These are phyloP conservation scores for Bemisia tabaci DNA, from an alignment of 1,140 invertebrate genomes.

Conservation along the genomic window DNA sequence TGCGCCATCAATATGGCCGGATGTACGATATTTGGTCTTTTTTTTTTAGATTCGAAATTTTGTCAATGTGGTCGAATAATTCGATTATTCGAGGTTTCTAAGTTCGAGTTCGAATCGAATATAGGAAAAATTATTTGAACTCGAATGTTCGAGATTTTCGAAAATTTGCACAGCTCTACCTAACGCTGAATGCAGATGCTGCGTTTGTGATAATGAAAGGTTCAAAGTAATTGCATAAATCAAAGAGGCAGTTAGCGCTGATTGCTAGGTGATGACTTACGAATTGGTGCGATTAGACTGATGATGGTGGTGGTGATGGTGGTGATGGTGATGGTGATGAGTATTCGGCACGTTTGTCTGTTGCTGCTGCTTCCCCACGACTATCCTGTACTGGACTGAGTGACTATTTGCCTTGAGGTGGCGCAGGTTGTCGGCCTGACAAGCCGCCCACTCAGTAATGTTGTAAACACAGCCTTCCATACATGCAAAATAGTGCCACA, in stretches of 20 bases:
- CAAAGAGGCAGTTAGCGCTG: no score
- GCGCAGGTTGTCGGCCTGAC: constrained; percentile 69
- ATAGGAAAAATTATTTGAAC: no score
- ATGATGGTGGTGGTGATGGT: constrained; percentile 10
- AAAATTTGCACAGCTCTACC: no score
- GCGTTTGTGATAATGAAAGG: no score
- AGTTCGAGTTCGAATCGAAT: no score
- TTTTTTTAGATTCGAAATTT: constrained; percentile 30
- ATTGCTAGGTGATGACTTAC: neutral
- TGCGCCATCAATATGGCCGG: no score
- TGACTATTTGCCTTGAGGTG: constrained; percentile 75
- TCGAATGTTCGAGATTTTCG: no score
- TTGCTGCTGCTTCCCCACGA: constrained; percentile 45
- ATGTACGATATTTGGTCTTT: constrained; percentile 15
- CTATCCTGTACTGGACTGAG: constrained; percentile 82
- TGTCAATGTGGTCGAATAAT: no score
- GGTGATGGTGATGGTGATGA: constrained; percentile 14
- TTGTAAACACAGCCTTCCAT: constrained; percentile 90
- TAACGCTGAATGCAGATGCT: no score
- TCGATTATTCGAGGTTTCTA: no score
- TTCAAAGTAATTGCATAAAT: no score
- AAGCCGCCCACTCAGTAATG: constrained; percentile 90
- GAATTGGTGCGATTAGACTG: neutral
- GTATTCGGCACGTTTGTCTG: constrained; percentile 32
- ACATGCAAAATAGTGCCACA: constrained; percentile 90